Evolutionary conservation across 2,888 invertebrate species (phyloP), one percentile per base, ranked within the genome.

Genomic region (Loripinus fragilis): DNA sequence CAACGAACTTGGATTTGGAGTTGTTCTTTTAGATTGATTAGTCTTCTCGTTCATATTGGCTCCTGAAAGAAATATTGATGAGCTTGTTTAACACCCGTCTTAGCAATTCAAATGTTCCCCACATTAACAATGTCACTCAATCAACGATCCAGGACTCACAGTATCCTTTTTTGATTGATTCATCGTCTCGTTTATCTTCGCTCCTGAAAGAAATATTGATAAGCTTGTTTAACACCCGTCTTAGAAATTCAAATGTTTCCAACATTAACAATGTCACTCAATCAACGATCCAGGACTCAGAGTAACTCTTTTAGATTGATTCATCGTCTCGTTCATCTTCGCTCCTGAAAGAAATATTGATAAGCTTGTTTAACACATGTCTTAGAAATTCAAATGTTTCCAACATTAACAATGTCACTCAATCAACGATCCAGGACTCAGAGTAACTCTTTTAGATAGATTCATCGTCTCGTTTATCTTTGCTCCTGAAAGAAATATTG

Each of bases 341-440:
- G 60, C 30, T 2, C 60, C 60, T 60, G 60, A 60, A 60, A 60
- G 1, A 60, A 2, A 60, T n/a, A n/a, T n/a, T n/a, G n/a, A n/a
- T n/a, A n/a, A n/a, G n/a, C n/a, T n/a, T n/a, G n/a, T n/a, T n/a
- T n/a, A n/a, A n/a, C n/a, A n/a, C n/a, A n/a, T n/a, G n/a, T n/a
- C n/a, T n/a, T n/a, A n/a, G n/a, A n/a, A n/a, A n/a, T n/a, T n/a
- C n/a, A n/a, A n/a, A n/a, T n/a, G n/a, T n/a, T n/a, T n/a, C n/a
- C n/a, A n/a, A n/a, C n/a, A n/a, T n/a, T n/a, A 68, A 67, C 83
- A 83, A 1, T 71, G 68, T 71, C 83, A 83, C 65, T 69, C 73
- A 20, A 80, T 25, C 41, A 42, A 28, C 23, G 82, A 79, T 28
- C 35, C 20, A 17, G 73, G 67, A n/a, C 78, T 41, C 10, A 28